These are phyloP conservation scores for Hypocryptadius cinnamomeus DNA, from an alignment of 2,113 vertebrate genomes.

Conservation along the genomic window DNA sequence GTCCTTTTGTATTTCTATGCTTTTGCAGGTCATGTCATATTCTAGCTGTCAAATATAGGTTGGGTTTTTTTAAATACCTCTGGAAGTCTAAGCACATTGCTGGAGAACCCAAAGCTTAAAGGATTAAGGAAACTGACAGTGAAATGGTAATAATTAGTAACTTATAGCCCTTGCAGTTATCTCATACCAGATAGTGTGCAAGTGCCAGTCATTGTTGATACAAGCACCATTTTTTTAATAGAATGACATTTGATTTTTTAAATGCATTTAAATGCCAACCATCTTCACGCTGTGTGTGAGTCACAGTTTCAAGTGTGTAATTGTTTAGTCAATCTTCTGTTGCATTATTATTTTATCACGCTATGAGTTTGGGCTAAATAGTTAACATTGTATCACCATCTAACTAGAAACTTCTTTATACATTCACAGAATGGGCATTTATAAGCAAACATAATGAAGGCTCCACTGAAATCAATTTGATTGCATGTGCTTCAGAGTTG, in stretches of 20 bases:
- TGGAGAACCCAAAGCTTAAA: background rate
- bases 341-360: background rate
- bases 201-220: constrained; percentile 17
- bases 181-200: background rate
- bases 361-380: background rate
- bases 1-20: background rate
- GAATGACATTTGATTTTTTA: constrained; percentile 18
- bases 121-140: background rate
- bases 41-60: background rate
- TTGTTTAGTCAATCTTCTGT: constrained; percentile 42
- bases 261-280: constrained; percentile 39
- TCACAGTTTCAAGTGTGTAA: constrained; percentile 31
- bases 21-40: background rate
- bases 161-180: background rate
- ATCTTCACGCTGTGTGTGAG: constrained; percentile 33
- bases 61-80: background rate
- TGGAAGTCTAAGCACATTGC: background rate
- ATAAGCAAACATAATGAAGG: background rate
- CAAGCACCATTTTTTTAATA: background rate
- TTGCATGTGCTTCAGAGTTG: background rate
- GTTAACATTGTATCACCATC: background rate
- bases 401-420: background rate
- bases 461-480: background rate
- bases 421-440: background rate
- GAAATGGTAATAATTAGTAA: background rate